Evolutionary conservation across 2,888 invertebrate genomes (phyloP), one percentile per base, ranked within the genome.

Genomic region (Priapulus caudatus): DNA sequence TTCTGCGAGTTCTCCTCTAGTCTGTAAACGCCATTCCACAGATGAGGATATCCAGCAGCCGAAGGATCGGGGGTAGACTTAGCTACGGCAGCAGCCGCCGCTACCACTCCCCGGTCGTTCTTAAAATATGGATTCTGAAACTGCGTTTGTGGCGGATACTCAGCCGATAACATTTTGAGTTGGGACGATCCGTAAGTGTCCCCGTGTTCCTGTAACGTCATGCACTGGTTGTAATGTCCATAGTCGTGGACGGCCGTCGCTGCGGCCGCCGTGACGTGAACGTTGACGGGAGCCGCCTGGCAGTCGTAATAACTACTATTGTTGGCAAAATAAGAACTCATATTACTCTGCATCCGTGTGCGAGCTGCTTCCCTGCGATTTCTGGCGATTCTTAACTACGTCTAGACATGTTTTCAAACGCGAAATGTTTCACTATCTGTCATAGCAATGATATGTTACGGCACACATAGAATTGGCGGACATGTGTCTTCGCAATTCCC

Each of bases 121-220:
- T 33, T 33, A 33, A 33, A 33, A 33, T 33, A 33, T n/a, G 33
- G 33, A 33, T 33, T 33, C n/a, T 33, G 33, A 33, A 33, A 33
- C 33, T 33, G 33, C 10, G 10, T 10, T n/a, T 33, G 33, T n/a
- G 33, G 10, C 33, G 33, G 33, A 33, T 33, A 33, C n/a, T 33
- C 33, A n/a, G 33, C 33, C 10, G 33, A 10, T n/a, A 33, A 33
- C 33, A 33, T 33, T 33, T 33, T 33, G 10, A 33, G n/a, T n/a
- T 33, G 33, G n/a, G 33, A 33, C 33, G 33, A 33, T 10, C 33
- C 33, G 33, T 33, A 33, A 33, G 33, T 33, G n/a, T 33, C 33
- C n/a, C 10, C n/a, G n/a, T 33, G 33, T 10, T 33, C 33, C 33
- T 10, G 33, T 10, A 33, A 33, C 10, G 10, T 33, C 33, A 33